These are phyloP conservation scores for Ormyrus labotus DNA, from an alignment of 2,888 invertebrate species.

Conservation along the genomic window DNA sequence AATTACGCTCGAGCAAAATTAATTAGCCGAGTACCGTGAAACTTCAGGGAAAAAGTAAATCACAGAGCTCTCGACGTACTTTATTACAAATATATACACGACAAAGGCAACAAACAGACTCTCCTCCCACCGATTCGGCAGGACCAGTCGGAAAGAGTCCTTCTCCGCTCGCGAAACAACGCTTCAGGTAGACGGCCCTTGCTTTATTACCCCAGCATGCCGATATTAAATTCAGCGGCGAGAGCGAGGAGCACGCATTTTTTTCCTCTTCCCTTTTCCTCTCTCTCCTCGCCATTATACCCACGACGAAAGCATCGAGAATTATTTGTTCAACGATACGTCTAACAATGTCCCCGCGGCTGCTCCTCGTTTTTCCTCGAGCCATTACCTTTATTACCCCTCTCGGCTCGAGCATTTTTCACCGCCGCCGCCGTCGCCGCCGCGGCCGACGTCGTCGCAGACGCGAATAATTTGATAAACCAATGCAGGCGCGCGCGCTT, in stretches of 20 bases:
- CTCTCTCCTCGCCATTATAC: no score
- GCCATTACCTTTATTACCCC: slow-evolving; percentile 40
- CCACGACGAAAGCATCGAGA: not conserved
- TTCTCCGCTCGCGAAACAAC: not conserved
- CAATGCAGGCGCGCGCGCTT: no score
- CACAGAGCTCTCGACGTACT: not conserved
- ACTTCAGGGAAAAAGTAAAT: no score
- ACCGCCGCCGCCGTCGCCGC: no score
- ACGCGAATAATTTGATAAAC: no score
- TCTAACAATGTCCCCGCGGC: slow-evolving; percentile 16
- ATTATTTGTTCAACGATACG: slow-evolving; percentile 28
- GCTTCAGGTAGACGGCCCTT: not conserved
- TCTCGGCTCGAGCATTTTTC: not conserved
- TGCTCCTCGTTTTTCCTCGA: not conserved
- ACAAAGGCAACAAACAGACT: not conserved
- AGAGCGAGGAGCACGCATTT: not conserved
- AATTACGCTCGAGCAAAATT: no score
- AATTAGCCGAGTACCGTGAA: no score
- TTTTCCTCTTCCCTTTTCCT: not conserved
- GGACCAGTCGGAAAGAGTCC: not conserved
- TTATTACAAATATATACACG: slow-evolving; percentile 1
- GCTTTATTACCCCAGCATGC: slow-evolving; percentile 30
- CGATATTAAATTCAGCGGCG: slow-evolving; percentile 35
- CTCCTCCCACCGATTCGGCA: not conserved
- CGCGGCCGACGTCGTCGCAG: no score